Base-by-base conservation (phyloP, 1,140 invertebrate species). In the Panonychus citri region DNA sequence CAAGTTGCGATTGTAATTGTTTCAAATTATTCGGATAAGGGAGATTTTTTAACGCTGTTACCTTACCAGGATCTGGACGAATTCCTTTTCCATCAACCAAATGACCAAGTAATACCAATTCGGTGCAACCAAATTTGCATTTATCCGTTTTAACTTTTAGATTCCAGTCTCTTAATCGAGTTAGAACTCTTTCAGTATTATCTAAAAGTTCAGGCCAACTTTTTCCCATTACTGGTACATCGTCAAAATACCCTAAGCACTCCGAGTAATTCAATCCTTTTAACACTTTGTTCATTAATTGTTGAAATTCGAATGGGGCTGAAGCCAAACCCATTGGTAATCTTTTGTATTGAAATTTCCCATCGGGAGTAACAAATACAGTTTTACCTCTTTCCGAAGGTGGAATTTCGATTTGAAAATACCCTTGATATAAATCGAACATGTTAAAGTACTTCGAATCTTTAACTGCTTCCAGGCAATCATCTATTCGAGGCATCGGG, bases 1-100 rank as follows among this genome's bases (percentile, higher is more conserved):
- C 73, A 1, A 74, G 43, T 57, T 76, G 74, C 28, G 62, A 25
- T 43, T 68, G 57, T 0, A 75, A 26, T 40, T 72, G 64, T 42
- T 67, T 65, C 3, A 63, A 56, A 56, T 59, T 67, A 43, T 55
- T 63, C 13, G 62, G 64, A 46, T 5, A 26, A 7, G 55, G 53
- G 49, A 63, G 61, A 10, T 66, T 53, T 48, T 17, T 19, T 46
- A 68, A 57, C 8, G 63, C 64, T 61, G 61, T 43, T 1, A 67
- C 49, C 60, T 68, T 68, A 2, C 64, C 63, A 26, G 63, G 61
- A 49, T 67, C 63, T 58, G 66, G 66, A 28, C 64, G 61, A 0
- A 71, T 52, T 8, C 68, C 67, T 21, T 67, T 60, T 21, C 61
- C 43, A 12, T 59, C 60, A 27, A 67, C 55, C 3, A 65, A 57